These are phyloP conservation scores for Callyntrura sp. DNA, from an alignment of 2,888 invertebrate genomes.

Conservation along the genomic window DNA sequence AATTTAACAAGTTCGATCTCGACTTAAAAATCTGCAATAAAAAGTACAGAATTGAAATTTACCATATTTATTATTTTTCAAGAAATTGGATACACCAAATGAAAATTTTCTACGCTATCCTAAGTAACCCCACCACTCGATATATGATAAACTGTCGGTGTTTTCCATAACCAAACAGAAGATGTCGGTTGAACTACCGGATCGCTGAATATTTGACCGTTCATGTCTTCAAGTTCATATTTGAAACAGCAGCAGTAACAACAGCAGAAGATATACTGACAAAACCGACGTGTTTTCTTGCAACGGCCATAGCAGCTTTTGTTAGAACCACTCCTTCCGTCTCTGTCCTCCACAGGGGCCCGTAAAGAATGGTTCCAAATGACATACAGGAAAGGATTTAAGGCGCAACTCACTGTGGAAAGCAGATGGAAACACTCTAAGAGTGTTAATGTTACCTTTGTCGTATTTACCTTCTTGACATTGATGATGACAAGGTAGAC, in stretches of 20 bases:
- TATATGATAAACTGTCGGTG: constrained; percentile 24
- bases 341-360: background rate
- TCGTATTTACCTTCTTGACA: constrained; percentile 60
- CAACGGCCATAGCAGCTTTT: background rate
- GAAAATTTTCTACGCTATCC: too few relatives aligned
- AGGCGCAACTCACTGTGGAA: constrained; percentile 87
- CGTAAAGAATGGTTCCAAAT: constrained; percentile 86
- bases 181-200: background rate
- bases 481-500: constrained; percentile 86
- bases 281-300: too few relatives aligned
- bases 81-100: too few relatives aligned
- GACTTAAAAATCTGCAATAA: too few relatives aligned
- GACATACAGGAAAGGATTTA: constrained; percentile 88
- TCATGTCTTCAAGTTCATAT: background rate
- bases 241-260: constrained; percentile 56
- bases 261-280: too few relatives aligned
- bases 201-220: background rate
- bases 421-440: constrained; percentile 87
- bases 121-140: background rate
- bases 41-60: too few relatives aligned
- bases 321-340: background rate
- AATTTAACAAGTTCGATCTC: too few relatives aligned
- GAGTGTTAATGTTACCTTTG: constrained; percentile 81
- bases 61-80: too few relatives aligned
- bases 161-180: constrained; percentile 12